Base-by-base conservation (phyloP, 2,888 invertebrate species). In the Matsumyia berberina region DNA sequence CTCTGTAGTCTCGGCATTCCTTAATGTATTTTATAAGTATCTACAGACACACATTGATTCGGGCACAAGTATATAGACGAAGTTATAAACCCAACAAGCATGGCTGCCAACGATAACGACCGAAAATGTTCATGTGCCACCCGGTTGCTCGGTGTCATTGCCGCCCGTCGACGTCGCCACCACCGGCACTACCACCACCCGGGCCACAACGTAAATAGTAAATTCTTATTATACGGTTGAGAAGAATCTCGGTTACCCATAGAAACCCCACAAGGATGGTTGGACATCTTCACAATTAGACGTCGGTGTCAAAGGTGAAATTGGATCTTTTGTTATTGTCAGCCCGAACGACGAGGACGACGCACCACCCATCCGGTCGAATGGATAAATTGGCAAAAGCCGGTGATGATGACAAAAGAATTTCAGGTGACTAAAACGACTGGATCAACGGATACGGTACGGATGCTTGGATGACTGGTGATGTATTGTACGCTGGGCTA, bases 201-300 rank as follows among this genome's bases (percentile, higher is more conserved):
- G 79, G 74, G 67, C 79, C 67, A 69, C 70, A 85, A 74, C 69
- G 74, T 85, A 85, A 85, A 85, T 85, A 85, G 74, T 85, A 80
- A 85, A 85, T 85, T 85, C 85, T 85, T 85, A 85, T 85, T 85
- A 80, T 85, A 85, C 85, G 85, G 79, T 85, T 85, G 85, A 85
- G 85, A 80, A 80, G 85, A 85, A 76, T 85, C 85, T 85, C 85
- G 85, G 85, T 85, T 85, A 85, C 85, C 85, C 85, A 58, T 85
- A 85, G 85, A 85, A 74, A 85, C 85, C 70, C 79, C 79, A 72
- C 79, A 79, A 80, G 85, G 70, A 69, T 85, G 85, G 80, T 79
- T 79, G 85, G 80, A 80, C 85, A 85, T 85, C 85, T 74, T 85
- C 76, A 76, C 79, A 85, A 85, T 85, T 85, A 85, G 85, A 80